Base-by-base conservation (phyloP, 2,888 invertebrate genomes). In the Yponomeuta sedellus region DNA sequence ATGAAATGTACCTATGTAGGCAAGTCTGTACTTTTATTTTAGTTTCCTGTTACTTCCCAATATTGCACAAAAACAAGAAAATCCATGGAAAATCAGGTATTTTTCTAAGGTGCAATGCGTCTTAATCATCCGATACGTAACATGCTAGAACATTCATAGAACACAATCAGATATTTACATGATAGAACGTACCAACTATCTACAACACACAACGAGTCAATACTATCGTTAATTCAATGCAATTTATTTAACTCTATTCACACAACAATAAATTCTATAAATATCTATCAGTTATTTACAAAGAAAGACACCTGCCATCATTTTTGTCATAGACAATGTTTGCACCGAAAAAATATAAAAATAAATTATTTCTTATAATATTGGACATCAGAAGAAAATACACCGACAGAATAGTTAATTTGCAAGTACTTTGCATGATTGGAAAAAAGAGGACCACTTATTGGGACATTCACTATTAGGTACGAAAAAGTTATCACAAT, bases 211-310 rank as follows among this genome's bases (percentile, higher is more conserved):
- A 87, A 83, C 78, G 83, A 63, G 20, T 40, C 44, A 20, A 64
- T 28, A 28, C 28, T 56, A 56, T 39, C 78, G 77, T 81, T 78
- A 80, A 75, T 73, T 77, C 16, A 52, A 52, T 52, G 44, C 44
- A 52, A 16, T 52, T 52, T 34, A 34, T 80, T 83, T 80, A 83
- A 78, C 67, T 78, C 86, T 90, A 90, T 89, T 81, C 89, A 89
- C 89, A 88, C 89, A 86, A 87, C 88, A 83, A 80, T 81, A 79
- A 79, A 74, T 83, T 83, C 82, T 85, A 77, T 79, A 75, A 74
- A 22, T 25, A 34, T 57, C 75, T 79, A 81, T 82, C 81, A 81
- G 79, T 81, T 89, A 88, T 89, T 81, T 87, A 87, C 86, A 88
- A 64, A 39, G 39, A 22, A 40, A 63, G 20, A 61, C 34, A 34